These are phyloP conservation scores for Gymnopithys bicolor DNA, from an alignment of 2,797 vertebrate genomes.

Conservation along the genomic window DNA sequence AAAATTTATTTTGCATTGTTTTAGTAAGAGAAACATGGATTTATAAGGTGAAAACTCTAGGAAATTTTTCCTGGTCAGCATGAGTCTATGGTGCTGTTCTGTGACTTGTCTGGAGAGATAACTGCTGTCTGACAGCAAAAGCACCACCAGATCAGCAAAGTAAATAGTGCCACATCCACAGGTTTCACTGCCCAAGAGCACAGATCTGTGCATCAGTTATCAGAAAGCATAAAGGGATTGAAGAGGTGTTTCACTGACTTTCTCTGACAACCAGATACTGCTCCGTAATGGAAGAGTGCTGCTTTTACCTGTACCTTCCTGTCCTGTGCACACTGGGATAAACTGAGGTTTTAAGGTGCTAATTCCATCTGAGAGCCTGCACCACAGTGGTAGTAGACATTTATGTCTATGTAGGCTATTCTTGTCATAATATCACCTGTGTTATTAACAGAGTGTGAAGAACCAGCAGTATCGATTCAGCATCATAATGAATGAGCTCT, in stretches of 20 bases:
- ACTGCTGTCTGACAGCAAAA: background rate
- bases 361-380: background rate
- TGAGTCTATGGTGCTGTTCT: background rate
- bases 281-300: background rate
- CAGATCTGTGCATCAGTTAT: background rate
- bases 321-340: background rate
- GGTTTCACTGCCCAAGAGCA: background rate
- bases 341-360: background rate
- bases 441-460: conserved; percentile 84
- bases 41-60: background rate
- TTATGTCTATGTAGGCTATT: background rate
- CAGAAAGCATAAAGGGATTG: background rate
- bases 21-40: background rate
- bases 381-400: background rate
- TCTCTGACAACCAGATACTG: background rate
- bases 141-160: background rate
- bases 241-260: background rate
- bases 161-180: background rate
- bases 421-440: background rate
- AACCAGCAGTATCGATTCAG: conserved; percentile 97
- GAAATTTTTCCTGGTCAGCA: background rate
- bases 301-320: background rate
- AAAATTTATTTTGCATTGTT: background rate
- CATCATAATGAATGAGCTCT: conserved; percentile 92
- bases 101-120: background rate